Base-by-base conservation (phyloP, 1,140 invertebrate species). In the Sarcophaga peregrina region DNA sequence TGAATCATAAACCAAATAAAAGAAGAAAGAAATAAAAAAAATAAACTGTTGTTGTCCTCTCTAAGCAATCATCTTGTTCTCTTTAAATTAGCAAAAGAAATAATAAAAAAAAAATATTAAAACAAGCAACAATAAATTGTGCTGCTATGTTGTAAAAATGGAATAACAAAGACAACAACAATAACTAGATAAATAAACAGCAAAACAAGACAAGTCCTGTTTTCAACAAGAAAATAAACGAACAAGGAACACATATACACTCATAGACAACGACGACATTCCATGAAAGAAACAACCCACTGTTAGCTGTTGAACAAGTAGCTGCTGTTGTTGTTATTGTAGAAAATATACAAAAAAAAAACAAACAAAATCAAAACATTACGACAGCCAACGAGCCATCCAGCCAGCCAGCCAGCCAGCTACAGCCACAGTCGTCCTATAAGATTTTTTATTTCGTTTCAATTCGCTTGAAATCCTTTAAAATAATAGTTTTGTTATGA, bases 1-100 rank as follows among this genome's bases (percentile, higher is more conserved):
- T 37, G 17, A 62, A 17, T n/a, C 58, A n/a, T 58, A 68, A 68
- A 68, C 17, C 17, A 68, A 68, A 68, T 68, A 68, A 68, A 68
- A 15, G 20, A 25, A 15, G 17, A 68, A 8, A 68, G 17, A 68
- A 68, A 68, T 15, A 58, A 58, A 58, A 58, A 11, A 58, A 58
- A n/a, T n/a, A n/a, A n/a, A n/a, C n/a, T n/a, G n/a, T 37, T 37
- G 25, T 37, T 37, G 25, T 37, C 25, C 25, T 37, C 25, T 37
- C 25, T 37, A 37, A 37, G 25, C 25, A 2, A 1, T 37, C 25
- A n/a, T n/a, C n/a, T n/a, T 37, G 4, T 4, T 37, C 25, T 37
- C 25, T 37, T 37, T 37, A 37, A 37, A 2, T 37, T 37, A 2
- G 1, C 1, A 37, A 37, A 37, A 37, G 4, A 37, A 37, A 37